Evolutionary conservation across 2,113 vertebrate genomes (phyloP), one percentile per base, ranked within the genome.

Genomic region (Talpa occidentalis): DNA sequence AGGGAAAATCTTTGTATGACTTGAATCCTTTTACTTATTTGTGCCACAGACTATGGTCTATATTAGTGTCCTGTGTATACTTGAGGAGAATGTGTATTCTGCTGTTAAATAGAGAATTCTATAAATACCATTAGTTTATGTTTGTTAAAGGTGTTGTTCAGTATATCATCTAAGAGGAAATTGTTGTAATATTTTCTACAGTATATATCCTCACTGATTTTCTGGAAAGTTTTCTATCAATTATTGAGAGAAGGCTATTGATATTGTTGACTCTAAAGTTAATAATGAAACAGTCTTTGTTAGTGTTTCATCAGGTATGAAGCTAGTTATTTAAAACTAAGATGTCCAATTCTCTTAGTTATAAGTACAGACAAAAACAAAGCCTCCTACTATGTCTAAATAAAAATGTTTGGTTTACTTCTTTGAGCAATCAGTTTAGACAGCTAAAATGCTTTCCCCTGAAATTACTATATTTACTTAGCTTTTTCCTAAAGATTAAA

Each of bases 381-480:
- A 96, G 52, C 21, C 32, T 85, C 37, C 35, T 77, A 87, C 49
- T n/a, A 77, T 14, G 24, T 84, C 60, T 86, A 76, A 92, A 52
- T 84, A 49, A 76, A 94, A 87, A 70, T 59, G 17, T 94, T 89
- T 59, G 32, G 40, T 86, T 95, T 66, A 74, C 21, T 95, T 93
- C 76, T 92, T 74, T 74, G 76, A 44, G 73, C 22, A 85, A 86
- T 86, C 40, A 90, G 26, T 69, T 70, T 69, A 88, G 74, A 70
- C 54, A 93, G 73, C 40, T 69, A 94, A 87, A 89, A 77, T 42
- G 10, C 19, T 86, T 32, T 76, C 64, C 70, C 37, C 74, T 83
- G 35, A 95, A 95, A 92, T 96, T 80, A 80, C 92, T 84, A 6
- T 91, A 96, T 95, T 96, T 96, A 90, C 72, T 79, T 88, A 73